Conservation (phyloP, 2,113 vertebrate genomes). For the Ictalurus furcatus region DNA sequence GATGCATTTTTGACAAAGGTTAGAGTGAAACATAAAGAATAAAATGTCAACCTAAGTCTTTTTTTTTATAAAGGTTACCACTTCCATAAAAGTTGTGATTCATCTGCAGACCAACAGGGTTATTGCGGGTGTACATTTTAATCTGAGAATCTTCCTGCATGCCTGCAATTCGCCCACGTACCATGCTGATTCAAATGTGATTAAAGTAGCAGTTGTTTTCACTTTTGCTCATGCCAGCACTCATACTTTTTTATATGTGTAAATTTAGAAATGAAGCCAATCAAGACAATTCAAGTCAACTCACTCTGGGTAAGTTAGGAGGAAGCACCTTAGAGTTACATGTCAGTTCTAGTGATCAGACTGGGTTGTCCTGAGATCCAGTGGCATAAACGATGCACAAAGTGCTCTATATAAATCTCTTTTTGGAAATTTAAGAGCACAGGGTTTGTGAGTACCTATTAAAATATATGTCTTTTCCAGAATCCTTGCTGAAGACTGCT, state of each 20-base stretch:
- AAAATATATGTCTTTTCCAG: conserved; percentile 60
- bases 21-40: neutral
- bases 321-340: neutral
- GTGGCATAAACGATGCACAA: neutral
- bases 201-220: conserved; percentile 45
- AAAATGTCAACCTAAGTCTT: neutral
- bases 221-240: neutral
- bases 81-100: conserved; percentile 5
- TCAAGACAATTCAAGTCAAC: conserved; percentile 51
- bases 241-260: conserved; percentile 24
- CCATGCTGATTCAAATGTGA: conserved; percentile 36
- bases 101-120: neutral
- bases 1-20: neutral
- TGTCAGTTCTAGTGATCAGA: neutral
- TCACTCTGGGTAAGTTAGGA: conserved; percentile 66
- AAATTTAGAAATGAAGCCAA: conserved; percentile 56
- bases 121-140: conserved; percentile 31
- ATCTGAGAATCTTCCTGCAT: conserved; percentile 31
- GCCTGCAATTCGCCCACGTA: conserved; percentile 43
- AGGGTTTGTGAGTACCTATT: neutral
- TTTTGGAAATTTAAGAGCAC: neutral
- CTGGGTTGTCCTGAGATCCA: neutral
- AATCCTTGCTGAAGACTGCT: conserved; percentile 57
- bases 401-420: neutral
- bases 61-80: neutral